Base-by-base conservation (phyloP, 2,888 invertebrate genomes). In the Stenolophus ochropezus region DNA sequence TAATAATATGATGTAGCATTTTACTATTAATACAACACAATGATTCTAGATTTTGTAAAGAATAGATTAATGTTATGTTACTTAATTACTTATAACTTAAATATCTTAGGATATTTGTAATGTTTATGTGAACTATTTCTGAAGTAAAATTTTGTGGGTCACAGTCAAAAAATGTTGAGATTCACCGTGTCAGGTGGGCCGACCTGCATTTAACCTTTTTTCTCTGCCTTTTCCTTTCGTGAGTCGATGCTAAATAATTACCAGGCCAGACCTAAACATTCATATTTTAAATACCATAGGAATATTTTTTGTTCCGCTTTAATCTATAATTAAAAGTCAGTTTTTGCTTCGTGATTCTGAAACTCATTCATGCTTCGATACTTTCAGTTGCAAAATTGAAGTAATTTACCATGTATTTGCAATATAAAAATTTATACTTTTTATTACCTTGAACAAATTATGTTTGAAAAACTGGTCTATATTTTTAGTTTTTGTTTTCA, bases 201-300 rank as follows among this genome's bases (percentile, higher is more conserved):
- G 33, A 18, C 33, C 27, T 8, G 11, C 65, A 20, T 69, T 69
- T 69, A 69, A 69, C 65, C 33, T 61, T 78, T 78, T 78, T 61
- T 78, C 61, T 61, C 47, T 23, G 14, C 78, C 18, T 65, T 27
- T 61, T 65, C 78, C 16, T 78, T 65, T 78, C 65, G 65, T 78
- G 78, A 21, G 78, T 42, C 21, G 33, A 14, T 33, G 18, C 6
- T 69, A 69, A 69, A 69, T 69, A 75, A 75, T 75, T 75, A 75
- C 53, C 27, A 23, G 75, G 33, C 75, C 20, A 33, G 18, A 69
- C 33, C 56, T 27, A 56, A 75, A 75, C 75, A 75, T 53, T 56
- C 33, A 69, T 33, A 33, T 69, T 69, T 69, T 69, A 69, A 69
- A 69, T 69, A 69, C 18, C 65, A 69, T 20, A 27, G 6, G 18